Base-by-base conservation (phyloP, 2,888 invertebrate species). In the Thalpophila matura region DNA sequence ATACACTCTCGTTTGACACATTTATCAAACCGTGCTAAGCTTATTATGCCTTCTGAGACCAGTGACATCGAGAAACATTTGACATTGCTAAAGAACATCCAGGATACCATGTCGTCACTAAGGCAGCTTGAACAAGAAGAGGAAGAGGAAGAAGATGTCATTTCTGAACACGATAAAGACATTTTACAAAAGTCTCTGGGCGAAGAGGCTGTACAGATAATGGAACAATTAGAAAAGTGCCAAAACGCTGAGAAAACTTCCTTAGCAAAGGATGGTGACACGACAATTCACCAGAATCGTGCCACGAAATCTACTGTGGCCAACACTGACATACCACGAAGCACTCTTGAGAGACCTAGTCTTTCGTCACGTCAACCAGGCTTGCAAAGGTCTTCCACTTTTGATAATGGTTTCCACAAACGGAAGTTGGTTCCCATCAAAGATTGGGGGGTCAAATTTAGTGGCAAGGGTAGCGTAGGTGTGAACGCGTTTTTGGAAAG, bases 401-500 rank as follows among this genome's bases (percentile, higher is more conserved):
- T 53, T 31, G 53, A 42, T 9, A 20, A 42, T 42, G 29, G 22
- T 4, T 53, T 42, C 16, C 31, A 42, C 22, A 53, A 42, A 53
- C 31, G 40, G 12, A 42, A 53, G 22, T 31, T 53, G 4, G 31
- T 53, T 12, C 42, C 42, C 9, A 33, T 53, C 16, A 31, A 42
- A 22, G 42, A 53, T 31, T 42, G 53, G 29, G 29, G 51, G 38
- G 27, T 51, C 14, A 51, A 51, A 40, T 51, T 51, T 22, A 20
- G 27, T 40, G 51, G 51, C 7, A 40, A 20, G 20, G 38, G 38
- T n/a, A n/a, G n/a, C n/a, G n/a, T n/a, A n/a, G n/a, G n/a, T n/a
- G n/a, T n/a, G n/a, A n/a, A n/a, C 24, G 42, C 53, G 6, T 43
- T 54, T 5, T 24, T 54, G 33, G 43, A 54, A 43, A 54, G 53